Conservation (phyloP, 2,888 invertebrate genomes). For the Peribatodes rhomboidaria region DNA sequence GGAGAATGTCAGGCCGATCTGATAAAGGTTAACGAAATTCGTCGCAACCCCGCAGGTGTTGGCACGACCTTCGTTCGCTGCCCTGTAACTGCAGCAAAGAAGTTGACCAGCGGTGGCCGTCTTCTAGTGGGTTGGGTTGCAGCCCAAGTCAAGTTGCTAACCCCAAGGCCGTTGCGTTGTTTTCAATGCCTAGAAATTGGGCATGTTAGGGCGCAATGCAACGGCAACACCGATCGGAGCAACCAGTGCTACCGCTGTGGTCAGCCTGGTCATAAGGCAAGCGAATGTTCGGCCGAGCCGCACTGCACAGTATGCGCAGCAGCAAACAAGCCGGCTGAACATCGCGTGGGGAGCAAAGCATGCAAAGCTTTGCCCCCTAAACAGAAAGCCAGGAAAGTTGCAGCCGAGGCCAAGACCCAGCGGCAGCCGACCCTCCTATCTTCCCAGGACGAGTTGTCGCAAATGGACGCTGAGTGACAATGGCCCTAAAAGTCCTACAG, state of each 20-base stretch:
- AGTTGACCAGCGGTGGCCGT: not conserved
- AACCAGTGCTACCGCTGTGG: not conserved
- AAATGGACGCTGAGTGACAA: not conserved
- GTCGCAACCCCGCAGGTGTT: not conserved
- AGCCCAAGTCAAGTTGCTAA: not conserved
- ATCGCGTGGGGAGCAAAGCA: not conserved
- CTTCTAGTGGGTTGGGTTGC: not conserved
- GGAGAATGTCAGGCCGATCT: not conserved
- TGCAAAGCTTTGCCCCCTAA: not conserved
- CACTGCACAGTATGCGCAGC: conserved; percentile 1
- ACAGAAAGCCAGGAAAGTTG: not conserved
- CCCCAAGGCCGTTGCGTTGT: not conserved
- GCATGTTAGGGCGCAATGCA: not conserved
- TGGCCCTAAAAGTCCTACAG: not conserved
- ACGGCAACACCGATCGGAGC: not conserved
- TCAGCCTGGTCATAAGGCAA: not conserved
- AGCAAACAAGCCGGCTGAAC: not conserved
- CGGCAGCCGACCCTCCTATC: no score
- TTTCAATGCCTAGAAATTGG: not conserved
- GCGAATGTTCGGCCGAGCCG: not conserved
- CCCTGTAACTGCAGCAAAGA: not conserved
- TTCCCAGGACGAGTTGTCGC: not conserved
- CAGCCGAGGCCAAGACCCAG: no score
- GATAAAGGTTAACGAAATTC: not conserved
- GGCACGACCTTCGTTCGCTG: not conserved